Base-by-base conservation (phyloP, 2,113 vertebrate species). In the Candoia aspera region DNA sequence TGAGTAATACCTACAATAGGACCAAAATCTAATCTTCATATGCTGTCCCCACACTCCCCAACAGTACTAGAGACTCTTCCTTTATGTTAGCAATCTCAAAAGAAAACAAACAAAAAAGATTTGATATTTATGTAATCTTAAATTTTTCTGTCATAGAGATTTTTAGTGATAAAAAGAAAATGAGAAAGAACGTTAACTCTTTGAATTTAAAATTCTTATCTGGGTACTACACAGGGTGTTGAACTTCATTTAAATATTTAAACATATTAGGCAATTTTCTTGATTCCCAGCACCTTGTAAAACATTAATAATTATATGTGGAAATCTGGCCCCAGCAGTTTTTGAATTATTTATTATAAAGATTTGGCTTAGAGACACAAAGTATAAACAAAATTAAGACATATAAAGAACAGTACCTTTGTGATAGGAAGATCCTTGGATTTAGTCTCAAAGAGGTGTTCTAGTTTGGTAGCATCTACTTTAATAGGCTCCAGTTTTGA, bases 381-480 rank as follows among this genome's bases (percentile, higher is more conserved):
- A 95, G 95, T 95, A 94, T 92, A 79, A 95, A 21, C 42, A 73
- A 92, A 79, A 57, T 73, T 62, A 91, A 92, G 94, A 79, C 90
- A 92, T 55, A 85, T 21, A 24, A 42, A 42, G 57, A 64, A 33
- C 95, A 94, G 90, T 98, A 99, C 99, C 98, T 99, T 99, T 23
- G 99, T 98, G 96, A 98, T 98, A 92, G 99, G 98, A 95, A 99
- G 97, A 97, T 99, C 99, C 97, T 99, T 99, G 95, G 99, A 99
- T 93, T 99, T 99, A 55, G 99, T 98, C 96, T 99, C 99, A 97
- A 99, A 99, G 95, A 99, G 98, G 97, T 99, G 98, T 96, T 99
- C 99, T 97, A 99, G 97, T 96, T 98, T 99, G 97, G 98, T 98
- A 37, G 98, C 99, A 97, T 99, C 99, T 97, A 99, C 96, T 95